phyloP scores from a whole-genome alignment of 2,888 invertebrate genomes.

The Cheilosia scutellata region DNA sequence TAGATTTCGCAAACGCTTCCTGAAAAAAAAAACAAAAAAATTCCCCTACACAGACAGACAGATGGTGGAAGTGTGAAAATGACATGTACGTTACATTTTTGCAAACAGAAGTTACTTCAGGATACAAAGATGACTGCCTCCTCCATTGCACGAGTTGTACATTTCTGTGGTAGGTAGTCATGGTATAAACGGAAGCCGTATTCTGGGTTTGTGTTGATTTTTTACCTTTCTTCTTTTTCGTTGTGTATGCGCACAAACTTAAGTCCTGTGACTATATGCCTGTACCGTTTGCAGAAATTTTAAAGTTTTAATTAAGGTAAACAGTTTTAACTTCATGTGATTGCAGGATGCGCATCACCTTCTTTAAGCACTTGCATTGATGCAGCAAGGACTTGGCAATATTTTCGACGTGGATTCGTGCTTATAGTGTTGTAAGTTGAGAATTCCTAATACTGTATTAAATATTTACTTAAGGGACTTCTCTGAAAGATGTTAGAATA shows the following conservation, averaged over 20 bases:
- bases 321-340: constrained; percentile 67
- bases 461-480: constrained; percentile 69
- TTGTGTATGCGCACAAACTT: constrained; percentile 43
- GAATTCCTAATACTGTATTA: constrained; percentile 47
- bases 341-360: constrained; percentile 10
- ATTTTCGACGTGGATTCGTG: neutral
- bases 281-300: constrained; percentile 58
- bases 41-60: constrained; percentile 27
- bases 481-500: constrained; percentile 14
- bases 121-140: constrained; percentile 43
- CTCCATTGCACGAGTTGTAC: neutral
- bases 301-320: constrained; percentile 74
- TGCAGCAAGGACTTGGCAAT: constrained; percentile 7
- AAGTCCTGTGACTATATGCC: constrained; percentile 31
- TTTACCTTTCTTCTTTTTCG: constrained; percentile 3
- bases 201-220: constrained; percentile 34
- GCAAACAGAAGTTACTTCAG: constrained; percentile 49
- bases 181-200: constrained; percentile 39
- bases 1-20: constrained; percentile 31
- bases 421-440: constrained; percentile 32
- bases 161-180: neutral
- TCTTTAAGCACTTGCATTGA: constrained; percentile 43
- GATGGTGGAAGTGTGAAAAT: constrained; percentile 69
- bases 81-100: constrained; percentile 56
- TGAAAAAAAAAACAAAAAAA: neutral